Conservation (phyloP, 2,113 vertebrate genomes). For the Microtus montanus region DNA sequence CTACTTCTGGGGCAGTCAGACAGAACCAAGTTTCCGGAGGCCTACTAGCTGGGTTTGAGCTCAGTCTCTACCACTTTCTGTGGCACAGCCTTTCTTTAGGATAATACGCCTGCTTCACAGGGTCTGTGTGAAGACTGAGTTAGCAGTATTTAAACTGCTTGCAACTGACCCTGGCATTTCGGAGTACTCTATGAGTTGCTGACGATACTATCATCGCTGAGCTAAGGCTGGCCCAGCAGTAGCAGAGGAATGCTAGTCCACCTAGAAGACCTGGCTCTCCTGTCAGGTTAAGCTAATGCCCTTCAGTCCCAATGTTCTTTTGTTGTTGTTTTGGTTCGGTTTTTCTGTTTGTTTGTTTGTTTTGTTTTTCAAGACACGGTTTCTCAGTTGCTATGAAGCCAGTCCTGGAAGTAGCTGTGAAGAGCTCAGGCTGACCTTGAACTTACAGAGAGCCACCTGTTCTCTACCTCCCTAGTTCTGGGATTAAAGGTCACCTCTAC, state of each 20-base stretch:
- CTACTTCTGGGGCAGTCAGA: background rate
- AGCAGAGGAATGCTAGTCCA: background rate
- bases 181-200: background rate
- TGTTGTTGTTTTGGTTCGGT: no score
- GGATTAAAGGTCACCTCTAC: no score
- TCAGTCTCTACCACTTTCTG: background rate
- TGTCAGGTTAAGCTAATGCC: background rate
- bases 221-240: background rate
- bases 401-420: no score
- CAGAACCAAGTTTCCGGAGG: conserved; percentile 41
- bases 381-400: no score
- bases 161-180: background rate
- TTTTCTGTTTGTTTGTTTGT: no score
- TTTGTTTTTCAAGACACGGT: no score
- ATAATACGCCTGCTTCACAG: background rate
- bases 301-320: background rate
- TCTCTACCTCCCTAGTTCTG: no score
- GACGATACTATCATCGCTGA: background rate
- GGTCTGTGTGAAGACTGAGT: background rate
- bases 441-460: no score
- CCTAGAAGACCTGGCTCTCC: background rate
- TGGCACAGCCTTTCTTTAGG: background rate
- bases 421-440: no score
- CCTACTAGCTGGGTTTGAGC: background rate
- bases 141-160: background rate